Base-by-base conservation (phyloP, 2,888 invertebrate genomes). In the Petrophora chlorosata region DNA sequence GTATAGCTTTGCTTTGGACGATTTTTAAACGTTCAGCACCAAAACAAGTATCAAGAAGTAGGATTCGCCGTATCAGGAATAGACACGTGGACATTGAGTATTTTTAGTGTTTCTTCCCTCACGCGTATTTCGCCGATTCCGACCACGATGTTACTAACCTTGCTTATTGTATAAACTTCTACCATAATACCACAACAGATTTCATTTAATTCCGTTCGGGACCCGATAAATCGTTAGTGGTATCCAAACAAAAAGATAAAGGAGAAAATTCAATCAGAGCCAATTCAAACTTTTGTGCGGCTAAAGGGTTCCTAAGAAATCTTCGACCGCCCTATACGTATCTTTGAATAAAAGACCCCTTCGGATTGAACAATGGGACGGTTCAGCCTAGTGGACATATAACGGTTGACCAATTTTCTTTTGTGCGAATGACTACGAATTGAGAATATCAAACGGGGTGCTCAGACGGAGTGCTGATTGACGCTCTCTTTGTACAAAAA, bases 341-440 rank as follows among this genome's bases (percentile, higher is more conserved):
- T 83, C 82, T 50, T 50, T 79, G 76, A 76, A 79, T 76, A 82
- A 76, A 78, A 71, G 67, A 81, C 80, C 82, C 79, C 80, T 82
- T 76, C n/a, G 74, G 73, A 73, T 76, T 81, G 82, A 82, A 89
- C 88, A 89, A 88, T 87, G 68, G 81, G 73, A 74, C 71, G 76
- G 75, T 74, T 76, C 82, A 77, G 73, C 76, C 75, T 84, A 81
- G 78, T 85, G 85, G 85, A 82, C 86, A 83, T 81, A 80, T 81
- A 84, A 87, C 87, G 87, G 82, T 86, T 87, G 84, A 88, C 86
- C 88, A 88, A 85, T 85, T 89, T 84, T 81, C 88, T 85, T 87
- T 87, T 87, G 85, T 89, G 76, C 72, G 69, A 79, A 82, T 79
- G 77, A 76, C 78, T 82, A 80, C 83, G 84, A 84, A 82, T 80